Conservation (phyloP, 2,797 vertebrate genomes). For the Mormyrops attenuatus region DNA sequence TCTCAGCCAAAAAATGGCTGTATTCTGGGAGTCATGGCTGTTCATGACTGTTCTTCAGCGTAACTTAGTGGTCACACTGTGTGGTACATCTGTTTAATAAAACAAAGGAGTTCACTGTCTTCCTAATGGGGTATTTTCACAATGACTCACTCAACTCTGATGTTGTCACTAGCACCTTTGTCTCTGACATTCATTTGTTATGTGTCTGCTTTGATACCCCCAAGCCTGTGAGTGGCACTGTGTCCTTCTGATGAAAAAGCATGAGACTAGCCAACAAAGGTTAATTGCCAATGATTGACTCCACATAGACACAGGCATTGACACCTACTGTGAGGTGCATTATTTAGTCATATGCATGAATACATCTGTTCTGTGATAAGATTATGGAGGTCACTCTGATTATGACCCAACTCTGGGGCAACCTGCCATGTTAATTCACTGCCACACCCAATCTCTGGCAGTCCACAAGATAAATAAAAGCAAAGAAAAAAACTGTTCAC, state of each 20-base stretch:
- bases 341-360: not conserved
- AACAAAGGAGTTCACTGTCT: slow-evolving; percentile 1
- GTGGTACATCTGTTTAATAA: not conserved
- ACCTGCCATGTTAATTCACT: not conserved
- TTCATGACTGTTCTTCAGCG: not conserved
- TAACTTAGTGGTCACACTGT: not conserved
- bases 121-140: slow-evolving; percentile 27
- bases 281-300: not conserved
- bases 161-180: not conserved
- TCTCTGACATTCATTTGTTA: slow-evolving; percentile 1
- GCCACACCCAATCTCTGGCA: slow-evolving; percentile 18
- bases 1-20: not conserved
- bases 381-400: not conserved
- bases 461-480: slow-evolving; percentile 15
- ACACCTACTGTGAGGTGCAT: slow-evolving; percentile 21
- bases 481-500: slow-evolving; percentile 18
- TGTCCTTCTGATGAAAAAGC: not conserved
- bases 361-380: slow-evolving; percentile 21
- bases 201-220: not conserved
- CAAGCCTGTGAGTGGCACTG: not conserved
- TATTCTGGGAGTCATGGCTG: not conserved
- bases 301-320: slow-evolving; percentile 28
- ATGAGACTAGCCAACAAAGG: not conserved
- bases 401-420: slow-evolving; percentile 14
- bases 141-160: slow-evolving; percentile 33